Evolutionary conservation across 2,888 invertebrate species (phyloP).

Genomic region (Scaptomyza tumidula): DNA sequence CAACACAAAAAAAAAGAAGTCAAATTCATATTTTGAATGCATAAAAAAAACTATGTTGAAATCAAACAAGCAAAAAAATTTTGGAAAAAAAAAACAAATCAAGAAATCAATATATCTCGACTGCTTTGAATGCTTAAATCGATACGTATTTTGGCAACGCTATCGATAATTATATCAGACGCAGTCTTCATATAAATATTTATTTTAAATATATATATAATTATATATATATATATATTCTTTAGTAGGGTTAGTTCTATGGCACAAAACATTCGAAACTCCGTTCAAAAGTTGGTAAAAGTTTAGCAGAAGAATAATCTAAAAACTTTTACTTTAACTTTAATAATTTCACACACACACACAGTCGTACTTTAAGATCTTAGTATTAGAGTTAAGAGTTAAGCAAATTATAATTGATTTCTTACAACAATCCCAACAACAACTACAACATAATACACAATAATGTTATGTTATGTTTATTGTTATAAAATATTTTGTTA

Average conservation of each 20-base stretch:
- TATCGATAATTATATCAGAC: neutral
- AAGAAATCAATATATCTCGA: neutral
- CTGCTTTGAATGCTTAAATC: neutral
- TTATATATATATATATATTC: conserved; percentile 8
- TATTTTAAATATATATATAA: conserved; percentile 16
- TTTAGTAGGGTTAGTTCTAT: conserved; percentile 31
- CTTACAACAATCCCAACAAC: conserved; percentile 13
- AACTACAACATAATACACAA: conserved; percentile 24
- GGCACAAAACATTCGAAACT: conserved; percentile 73
- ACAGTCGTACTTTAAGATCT: conserved; percentile 14
- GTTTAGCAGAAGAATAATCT: neutral
- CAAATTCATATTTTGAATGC: conserved; percentile 28
- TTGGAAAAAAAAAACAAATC: conserved; percentile 20
- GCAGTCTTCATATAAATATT: conserved; percentile 1
- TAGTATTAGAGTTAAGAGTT: conserved; percentile 17
- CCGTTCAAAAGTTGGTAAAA: conserved; percentile 39
- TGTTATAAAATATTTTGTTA: conserved; percentile 63
- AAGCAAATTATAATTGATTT: conserved; percentile 27
- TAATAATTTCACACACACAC: conserved; percentile 22
- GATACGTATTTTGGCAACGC: neutral
- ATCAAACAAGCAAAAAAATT: conserved; percentile 48
- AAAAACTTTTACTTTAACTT: conserved; percentile 13
- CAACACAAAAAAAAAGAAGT: neutral
- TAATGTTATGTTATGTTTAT: conserved; percentile 43
- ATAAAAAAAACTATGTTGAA: conserved; percentile 24